Percentiles rank a stretch among this genome's conserved stretches.
Conservation (phyloP, 1,140 invertebrate genomes). For the Lithobius niger region DNA sequence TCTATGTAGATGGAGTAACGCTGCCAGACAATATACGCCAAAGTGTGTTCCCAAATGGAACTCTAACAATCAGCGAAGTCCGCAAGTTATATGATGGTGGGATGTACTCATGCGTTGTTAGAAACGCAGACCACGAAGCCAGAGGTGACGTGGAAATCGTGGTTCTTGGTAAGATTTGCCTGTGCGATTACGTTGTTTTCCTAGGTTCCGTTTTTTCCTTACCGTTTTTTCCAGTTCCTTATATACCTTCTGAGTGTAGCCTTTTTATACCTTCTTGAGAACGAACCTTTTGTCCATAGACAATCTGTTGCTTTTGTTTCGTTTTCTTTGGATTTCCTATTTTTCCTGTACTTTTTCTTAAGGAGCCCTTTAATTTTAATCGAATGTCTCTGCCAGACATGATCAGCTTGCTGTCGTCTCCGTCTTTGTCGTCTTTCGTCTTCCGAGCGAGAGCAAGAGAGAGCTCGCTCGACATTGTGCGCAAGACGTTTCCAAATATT, state of each 20-base stretch:
- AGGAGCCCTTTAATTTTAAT: constrained; percentile 33
- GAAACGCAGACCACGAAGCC: constrained; percentile 57
- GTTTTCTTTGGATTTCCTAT: no score
- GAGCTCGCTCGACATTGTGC: no score
- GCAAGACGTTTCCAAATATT: no score
- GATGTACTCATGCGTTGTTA: constrained; percentile 65
- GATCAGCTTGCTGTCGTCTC: no score
- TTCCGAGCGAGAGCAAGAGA: no score
- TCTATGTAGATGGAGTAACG: constrained; percentile 37
- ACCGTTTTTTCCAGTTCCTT: constrained; percentile 40
- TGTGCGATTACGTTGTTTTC: neutral
- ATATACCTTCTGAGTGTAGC: no score
- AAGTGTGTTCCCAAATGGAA: constrained; percentile 49
- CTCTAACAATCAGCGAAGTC: constrained; percentile 56
- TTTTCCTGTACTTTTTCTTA: no score
- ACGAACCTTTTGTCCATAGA: neutral
- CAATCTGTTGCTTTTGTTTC: neutral
- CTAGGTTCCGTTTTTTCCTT: constrained; percentile 20
- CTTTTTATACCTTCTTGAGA: neutral
- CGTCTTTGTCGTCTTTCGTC: no score
- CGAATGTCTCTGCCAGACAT: no score
- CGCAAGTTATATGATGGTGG: constrained; percentile 50
- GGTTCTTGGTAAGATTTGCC: constrained; percentile 33
- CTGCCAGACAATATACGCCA: constrained; percentile 32
- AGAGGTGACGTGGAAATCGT: constrained; percentile 31